phyloP scores from a whole-genome alignment of 2,113 vertebrate genomes.

The Lepus americanus region DNA sequence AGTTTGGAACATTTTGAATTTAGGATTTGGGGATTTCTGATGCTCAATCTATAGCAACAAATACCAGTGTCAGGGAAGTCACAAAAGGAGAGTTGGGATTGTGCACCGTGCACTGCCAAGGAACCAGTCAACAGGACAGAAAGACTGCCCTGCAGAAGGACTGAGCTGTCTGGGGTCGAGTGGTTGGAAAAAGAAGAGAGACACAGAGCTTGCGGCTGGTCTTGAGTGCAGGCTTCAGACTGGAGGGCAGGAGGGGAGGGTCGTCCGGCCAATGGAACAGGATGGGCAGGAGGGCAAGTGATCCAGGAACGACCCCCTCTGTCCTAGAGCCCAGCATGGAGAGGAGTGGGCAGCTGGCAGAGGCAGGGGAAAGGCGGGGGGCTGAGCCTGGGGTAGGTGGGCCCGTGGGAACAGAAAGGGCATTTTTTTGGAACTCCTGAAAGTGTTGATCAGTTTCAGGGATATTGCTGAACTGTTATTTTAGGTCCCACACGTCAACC shows the following conservation, averaged over 20 bases:
- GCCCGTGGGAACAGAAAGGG: neutral
- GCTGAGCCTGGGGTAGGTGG: neutral
- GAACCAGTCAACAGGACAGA: neutral
- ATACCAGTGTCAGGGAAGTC: neutral
- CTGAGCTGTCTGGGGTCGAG: too few species aligned
- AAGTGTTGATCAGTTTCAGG: neutral
- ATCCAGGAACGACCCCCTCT: neutral
- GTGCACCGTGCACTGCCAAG: neutral
- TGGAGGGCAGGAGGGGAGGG: neutral
- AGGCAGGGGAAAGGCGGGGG: neutral
- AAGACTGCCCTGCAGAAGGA: neutral
- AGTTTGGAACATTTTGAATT: too few species aligned
- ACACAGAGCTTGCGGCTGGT: neutral
- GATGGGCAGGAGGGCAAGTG: neutral
- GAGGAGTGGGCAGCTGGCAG: neutral
- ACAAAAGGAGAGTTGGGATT: neutral
- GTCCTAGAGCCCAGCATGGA: neutral
- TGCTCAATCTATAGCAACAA: neutral
- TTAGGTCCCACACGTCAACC: neutral
- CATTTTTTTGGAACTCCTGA: neutral
- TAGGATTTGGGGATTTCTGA: too few species aligned
- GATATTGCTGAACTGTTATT: conserved; percentile 21
- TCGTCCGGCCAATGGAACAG: neutral
- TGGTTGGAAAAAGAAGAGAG: neutral
- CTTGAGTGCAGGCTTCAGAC: neutral